Base-by-base conservation (phyloP, 2,888 invertebrate genomes). In the Drymonia ruficornis region DNA sequence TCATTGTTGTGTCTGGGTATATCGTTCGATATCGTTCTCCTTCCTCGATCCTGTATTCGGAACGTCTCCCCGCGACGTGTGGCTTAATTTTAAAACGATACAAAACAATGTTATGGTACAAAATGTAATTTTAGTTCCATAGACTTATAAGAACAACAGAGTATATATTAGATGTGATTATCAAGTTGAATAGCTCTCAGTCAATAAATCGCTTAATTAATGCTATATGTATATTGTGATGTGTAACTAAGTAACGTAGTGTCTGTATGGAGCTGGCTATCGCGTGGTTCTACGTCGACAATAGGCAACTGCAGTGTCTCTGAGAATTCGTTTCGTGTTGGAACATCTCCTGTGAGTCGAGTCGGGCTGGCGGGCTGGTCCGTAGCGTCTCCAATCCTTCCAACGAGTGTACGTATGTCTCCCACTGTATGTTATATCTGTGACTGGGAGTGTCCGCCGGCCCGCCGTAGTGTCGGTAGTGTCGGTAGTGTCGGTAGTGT, bases 91-190 rank as follows among this genome's bases (percentile, higher is more conserved):
- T 83, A 86, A 73, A 65, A 84, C 1, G 0, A 29, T 29, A 46
- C 81, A 74, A 61, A 60, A 82, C 81, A 82, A 84, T 72, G 70
- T 83, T 80, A 89, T 89, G 90, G 90, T 91, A 91, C 90, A 91
- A 91, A 90, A 82, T 81, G 80, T 89, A 87, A 89, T 86, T 88
- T 89, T 89, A 89, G 86, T 89, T 89, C 86, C 86, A 89, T 91
- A 91, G 87, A 82, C 74, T 71, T 83, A 81, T 89, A 90, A 89
- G 87, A 87, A 78, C 81, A 80, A 85, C 86, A 90, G 89, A 89
- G 87, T 86, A 86, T 89, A 89, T 88, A 87, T 84, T 86, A 85
- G 81, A 84, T 67, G 72, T 72, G 78, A 77, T 75, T 78, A 78
- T 78, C 70, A 70, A 54, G 63, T 70, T 76, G 78, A 83, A 81